Base-by-base conservation (phyloP, 2,113 vertebrate species). In the Entelurus aequoreus region DNA sequence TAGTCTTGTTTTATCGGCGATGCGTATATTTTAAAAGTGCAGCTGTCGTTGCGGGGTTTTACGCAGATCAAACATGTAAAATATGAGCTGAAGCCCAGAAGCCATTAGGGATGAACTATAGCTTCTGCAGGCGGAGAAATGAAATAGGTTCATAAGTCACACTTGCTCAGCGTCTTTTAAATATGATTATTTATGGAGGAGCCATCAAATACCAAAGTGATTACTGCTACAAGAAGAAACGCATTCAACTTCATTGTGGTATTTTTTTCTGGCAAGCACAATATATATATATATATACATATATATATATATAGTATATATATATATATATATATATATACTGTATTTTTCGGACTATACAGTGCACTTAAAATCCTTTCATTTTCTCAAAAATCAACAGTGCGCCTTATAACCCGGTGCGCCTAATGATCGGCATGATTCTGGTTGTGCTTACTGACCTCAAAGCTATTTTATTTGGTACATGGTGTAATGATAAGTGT, bases 161-260 rank as follows among this genome's bases (percentile, higher is more conserved):
- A 10, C 51, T 54, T 58, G 65, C 72, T 65, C 47, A 19, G 59
- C 61, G 61, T 65, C 75, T 66, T 81, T 83, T 77, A 70, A 68
- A 79, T 81, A 60, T 71, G 52, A 75, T 72, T 73, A 83, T 80
- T 83, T 83, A 80, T 76, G 72, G 75, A 71, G 53, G 1, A n/a
- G 6, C 71, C 4, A 5, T 77, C 66, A 78, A 85, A 74, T 46
- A 57, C 72, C 61, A 61, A 72, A 76, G 59, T 72, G 68, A 54
- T 15, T 69, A 48, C 37, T 62, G 50, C 54, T 61, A 61, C 49
- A 55, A 60, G 71, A 50, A 62, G 59, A 68, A 72, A 76, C 79
- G 72, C 66, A 65, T 46, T 63, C 54, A 55, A 38, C 66, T 69
- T 60, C 51, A 73, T 71, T 53, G 60, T 28, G 5, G 3, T 53